Base-by-base conservation (phyloP, 1,140 invertebrate genomes). In the Temnothorax nylanderi region DNA sequence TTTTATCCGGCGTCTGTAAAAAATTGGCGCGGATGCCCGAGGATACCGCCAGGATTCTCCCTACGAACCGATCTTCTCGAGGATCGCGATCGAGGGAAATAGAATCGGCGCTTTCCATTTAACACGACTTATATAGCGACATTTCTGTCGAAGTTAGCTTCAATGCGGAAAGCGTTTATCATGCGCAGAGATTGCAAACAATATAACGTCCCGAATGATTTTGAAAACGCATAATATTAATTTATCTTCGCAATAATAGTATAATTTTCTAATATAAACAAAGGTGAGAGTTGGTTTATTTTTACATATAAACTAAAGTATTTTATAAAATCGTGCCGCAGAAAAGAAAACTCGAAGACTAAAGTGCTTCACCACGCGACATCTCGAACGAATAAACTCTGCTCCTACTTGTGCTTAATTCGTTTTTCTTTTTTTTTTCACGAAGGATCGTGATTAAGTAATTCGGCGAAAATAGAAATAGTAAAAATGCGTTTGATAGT, bases 1-100 rank as follows among this genome's bases (percentile, higher is more conserved):
- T 34, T 86, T 58, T 72, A 85, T 74, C 26, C 0, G 34, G 47
- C 10, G 11, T 74, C 67, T 86, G 81, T 78, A 69, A 69, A 26
- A 81, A 65, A 75, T 60, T 75, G 56, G 26, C 26, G n/a, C n/a
- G 11, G 26, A 88, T 77, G 16, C 10, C 41, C 44, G 37, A 56
- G 41, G 44, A 69, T 41, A 49, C 32, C 62, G 8, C 37, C 49
- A 71, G 65, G 18, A 2, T 56, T 81, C 13, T 71, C 18, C 16
- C 16, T 13, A 8, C 41, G 16, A 71, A n/a, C 13, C 16, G 37
- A 71, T 69, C 34, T 34, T 81, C 34, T 81, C 49, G 56, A 77
- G 34, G 2, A 60, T 69, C 21, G 2, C 21, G 77, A 81, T 41
- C 21, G n/a, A 81, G 32, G 58, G 44, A 32, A 54, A 41, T 54